Conservation (phyloP, 1,140 invertebrate species). For the Euglossa dilemma region DNA sequence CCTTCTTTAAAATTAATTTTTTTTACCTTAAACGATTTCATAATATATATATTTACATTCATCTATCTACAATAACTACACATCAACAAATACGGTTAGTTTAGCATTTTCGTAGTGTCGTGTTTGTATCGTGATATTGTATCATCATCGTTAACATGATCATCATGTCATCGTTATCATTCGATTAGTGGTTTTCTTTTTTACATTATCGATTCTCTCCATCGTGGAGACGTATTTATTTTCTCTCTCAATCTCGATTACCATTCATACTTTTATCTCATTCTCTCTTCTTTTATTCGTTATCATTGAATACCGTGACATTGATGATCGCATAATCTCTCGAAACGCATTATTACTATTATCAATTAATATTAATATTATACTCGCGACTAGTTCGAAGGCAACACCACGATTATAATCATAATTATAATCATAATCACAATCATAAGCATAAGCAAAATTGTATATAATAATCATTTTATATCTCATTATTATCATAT, state of each 20-base stretch:
- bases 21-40: slow-evolving; percentile 66
- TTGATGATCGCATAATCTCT: slow-evolving; percentile 21
- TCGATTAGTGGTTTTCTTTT: slow-evolving; percentile 4
- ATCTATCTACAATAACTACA: slow-evolving; percentile 83
- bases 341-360: background rate
- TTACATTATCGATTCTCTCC: slow-evolving; percentile 5
- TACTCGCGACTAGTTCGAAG: slow-evolving; percentile 68
- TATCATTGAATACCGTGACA: background rate
- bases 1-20: slow-evolving; percentile 71
- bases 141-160: background rate
- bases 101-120: slow-evolving; percentile 61
- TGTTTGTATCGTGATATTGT: slow-evolving; percentile 4
- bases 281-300: slow-evolving; percentile 12
- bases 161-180: slow-evolving; percentile 9
- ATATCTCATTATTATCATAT: background rate
- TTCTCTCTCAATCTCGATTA: slow-evolving; percentile 17
- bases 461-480: background rate
- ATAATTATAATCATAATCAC: background rate
- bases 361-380: slow-evolving; percentile 26
- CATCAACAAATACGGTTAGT: slow-evolving; percentile 81
- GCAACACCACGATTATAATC: slow-evolving; percentile 41
- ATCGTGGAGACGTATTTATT: slow-evolving; percentile 8
- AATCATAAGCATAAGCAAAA: too few relatives aligned
- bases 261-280: slow-evolving; percentile 32
- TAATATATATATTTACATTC: slow-evolving; percentile 70